Evolutionary conservation across 2,113 vertebrate species (phyloP).

Genomic region (Pterophyllum scalare): DNA sequence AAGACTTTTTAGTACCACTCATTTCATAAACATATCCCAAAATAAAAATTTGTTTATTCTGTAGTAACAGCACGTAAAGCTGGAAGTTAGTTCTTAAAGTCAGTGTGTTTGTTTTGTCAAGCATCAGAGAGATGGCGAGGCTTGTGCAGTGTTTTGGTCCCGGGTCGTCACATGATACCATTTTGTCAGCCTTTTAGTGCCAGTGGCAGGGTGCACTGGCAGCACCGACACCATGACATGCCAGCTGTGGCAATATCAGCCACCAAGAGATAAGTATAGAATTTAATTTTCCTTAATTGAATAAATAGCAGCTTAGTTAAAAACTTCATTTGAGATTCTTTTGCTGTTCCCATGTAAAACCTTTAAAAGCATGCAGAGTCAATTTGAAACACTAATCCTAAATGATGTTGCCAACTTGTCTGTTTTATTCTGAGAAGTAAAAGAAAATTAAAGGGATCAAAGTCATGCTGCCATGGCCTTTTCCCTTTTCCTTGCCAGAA

Average conservation of each 20-base stretch:
- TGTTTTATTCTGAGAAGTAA: background rate
- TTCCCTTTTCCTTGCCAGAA: background rate
- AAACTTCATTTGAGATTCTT: background rate
- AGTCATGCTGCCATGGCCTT: background rate
- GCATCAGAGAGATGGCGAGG: background rate
- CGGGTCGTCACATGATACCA: background rate
- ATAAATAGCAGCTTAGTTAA: background rate
- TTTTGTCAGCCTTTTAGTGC: background rate
- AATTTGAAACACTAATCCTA: background rate
- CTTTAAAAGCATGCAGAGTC: fast-evolving
- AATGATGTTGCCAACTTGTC: background rate
- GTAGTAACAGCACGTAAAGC: background rate
- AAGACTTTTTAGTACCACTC: background rate
- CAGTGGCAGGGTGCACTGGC: background rate
- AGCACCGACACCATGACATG: background rate
- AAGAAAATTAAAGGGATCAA: background rate
- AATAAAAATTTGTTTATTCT: background rate
- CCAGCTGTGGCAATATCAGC: background rate
- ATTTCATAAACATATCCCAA: background rate
- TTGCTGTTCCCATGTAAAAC: background rate
- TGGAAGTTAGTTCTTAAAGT: background rate
- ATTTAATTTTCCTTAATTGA: background rate
- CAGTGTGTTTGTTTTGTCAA: background rate
- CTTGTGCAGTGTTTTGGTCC: background rate
- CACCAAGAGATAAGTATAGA: background rate